phyloP scores from a whole-genome alignment of 2,113 vertebrate genomes.

The Butastur rufipennis region DNA sequence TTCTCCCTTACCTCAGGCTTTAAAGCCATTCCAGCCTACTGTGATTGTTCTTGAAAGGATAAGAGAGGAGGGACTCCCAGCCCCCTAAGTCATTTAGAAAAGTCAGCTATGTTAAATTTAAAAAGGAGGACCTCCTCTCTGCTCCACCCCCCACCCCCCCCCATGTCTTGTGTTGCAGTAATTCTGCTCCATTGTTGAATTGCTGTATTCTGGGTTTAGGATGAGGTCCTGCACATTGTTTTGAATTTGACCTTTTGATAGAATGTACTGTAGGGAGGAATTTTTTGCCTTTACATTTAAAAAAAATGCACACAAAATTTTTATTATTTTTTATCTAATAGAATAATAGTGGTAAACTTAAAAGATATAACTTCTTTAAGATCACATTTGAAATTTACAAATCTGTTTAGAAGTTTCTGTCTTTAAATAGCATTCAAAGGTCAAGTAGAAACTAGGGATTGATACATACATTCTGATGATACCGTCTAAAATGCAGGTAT shows the following conservation, averaged over 20 bases:
- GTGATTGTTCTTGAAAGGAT: slow-evolving; percentile 31
- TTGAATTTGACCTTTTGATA: background rate
- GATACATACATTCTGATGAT: background rate
- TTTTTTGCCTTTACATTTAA: background rate
- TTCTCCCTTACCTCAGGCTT: slow-evolving; percentile 39
- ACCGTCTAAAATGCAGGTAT: background rate
- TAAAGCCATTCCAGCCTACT: slow-evolving; percentile 26
- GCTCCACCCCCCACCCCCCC: no score
- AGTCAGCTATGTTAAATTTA: slow-evolving; percentile 16
- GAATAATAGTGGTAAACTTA: background rate
- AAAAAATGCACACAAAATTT: background rate
- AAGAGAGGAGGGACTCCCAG: background rate
- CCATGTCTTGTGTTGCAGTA: background rate
- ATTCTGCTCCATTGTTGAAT: background rate
- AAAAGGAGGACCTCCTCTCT: background rate
- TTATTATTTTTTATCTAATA: background rate
- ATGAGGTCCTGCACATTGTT: background rate
- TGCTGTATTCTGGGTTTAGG: background rate
- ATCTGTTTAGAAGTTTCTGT: background rate
- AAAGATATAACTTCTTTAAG: background rate
- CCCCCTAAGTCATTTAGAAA: slow-evolving; percentile 28
- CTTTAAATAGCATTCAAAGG: background rate
- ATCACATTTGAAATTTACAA: background rate
- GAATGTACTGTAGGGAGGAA: background rate
- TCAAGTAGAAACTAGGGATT: background rate